A percentile compares a stretch with the other conserved stretches of the same genome.
Evolutionary conservation across 2,797 vertebrate species (phyloP).

Genomic region (Poeciliopsis paucimaculata): DNA sequence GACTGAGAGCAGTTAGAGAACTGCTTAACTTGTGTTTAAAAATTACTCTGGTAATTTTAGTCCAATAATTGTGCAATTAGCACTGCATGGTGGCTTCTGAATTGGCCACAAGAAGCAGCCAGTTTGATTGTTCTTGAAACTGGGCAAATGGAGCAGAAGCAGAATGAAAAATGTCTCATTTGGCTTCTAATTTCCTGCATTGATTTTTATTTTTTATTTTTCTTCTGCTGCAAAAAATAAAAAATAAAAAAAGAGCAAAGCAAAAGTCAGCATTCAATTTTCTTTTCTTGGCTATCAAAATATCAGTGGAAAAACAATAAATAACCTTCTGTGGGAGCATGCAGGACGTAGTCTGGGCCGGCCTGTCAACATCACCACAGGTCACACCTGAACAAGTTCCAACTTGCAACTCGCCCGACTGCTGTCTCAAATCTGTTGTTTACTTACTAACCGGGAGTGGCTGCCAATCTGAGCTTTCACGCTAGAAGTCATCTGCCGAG

Average conservation of each 20-base stretch:
- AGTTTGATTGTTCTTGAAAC: slow-evolving; percentile 62
- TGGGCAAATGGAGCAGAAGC: slow-evolving; percentile 61
- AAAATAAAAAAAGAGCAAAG: slow-evolving; percentile 40
- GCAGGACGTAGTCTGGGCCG: slow-evolving; percentile 1
- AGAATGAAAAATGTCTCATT: slow-evolving; percentile 61
- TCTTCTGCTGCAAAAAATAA: slow-evolving; percentile 35
- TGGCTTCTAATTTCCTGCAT: slow-evolving; percentile 58
- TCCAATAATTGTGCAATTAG: slow-evolving; percentile 65
- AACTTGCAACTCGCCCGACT: slow-evolving; percentile 57
- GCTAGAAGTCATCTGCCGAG: slow-evolving; percentile 22
- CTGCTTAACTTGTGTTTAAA: slow-evolving; percentile 41
- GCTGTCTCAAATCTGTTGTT: slow-evolving; percentile 52
- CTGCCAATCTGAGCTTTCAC: slow-evolving; percentile 50
- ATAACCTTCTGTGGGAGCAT: slow-evolving; percentile 1
- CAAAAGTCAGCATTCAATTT: slow-evolving; percentile 36
- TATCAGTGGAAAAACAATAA: slow-evolving; percentile 13
- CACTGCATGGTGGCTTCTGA: slow-evolving; percentile 52
- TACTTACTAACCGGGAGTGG: slow-evolving; percentile 62
- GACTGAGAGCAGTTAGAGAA: slow-evolving; percentile 28
- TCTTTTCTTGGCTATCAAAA: slow-evolving; percentile 40
- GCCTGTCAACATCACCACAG: slow-evolving; percentile 22
- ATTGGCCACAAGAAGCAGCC: slow-evolving; percentile 56
- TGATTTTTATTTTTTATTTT: slow-evolving; percentile 42
- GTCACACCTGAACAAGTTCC: slow-evolving; percentile 68
- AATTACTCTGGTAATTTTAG: slow-evolving; percentile 27